Evolutionary conservation across 2,797 vertebrate genomes (phyloP).

Genomic region (Acanthopagrus latus): DNA sequence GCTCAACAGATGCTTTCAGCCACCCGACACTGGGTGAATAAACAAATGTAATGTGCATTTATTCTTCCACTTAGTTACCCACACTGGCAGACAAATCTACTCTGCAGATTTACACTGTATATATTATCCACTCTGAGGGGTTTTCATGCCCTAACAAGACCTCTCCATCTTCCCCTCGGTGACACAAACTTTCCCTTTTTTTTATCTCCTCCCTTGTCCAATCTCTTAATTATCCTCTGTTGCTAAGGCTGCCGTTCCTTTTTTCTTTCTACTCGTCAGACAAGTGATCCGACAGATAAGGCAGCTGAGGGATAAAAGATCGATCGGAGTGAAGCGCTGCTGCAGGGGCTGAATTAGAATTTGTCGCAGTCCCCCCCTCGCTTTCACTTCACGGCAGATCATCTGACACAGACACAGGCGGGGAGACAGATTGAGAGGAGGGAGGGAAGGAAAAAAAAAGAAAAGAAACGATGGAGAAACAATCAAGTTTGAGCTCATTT

Average conservation of each 20-base stretch:
- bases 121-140: slow-evolving; percentile 1
- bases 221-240: slow-evolving; percentile 78
- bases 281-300: slow-evolving; percentile 75
- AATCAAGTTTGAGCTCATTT: slow-evolving; percentile 50
- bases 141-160: slow-evolving; percentile 24
- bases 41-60: background rate
- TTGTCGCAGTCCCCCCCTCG: slow-evolving; percentile 71
- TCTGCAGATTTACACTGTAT: slow-evolving; percentile 1
- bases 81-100: background rate
- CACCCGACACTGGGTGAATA: slow-evolving; percentile 13
- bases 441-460: background rate
- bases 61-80: slow-evolving; percentile 5
- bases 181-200: slow-evolving; percentile 45
- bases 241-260: slow-evolving; percentile 54
- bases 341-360: slow-evolving; percentile 78
- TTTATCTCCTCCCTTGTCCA: slow-evolving; percentile 48
- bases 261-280: slow-evolving; percentile 62
- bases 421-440: background rate
- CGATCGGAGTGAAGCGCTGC: slow-evolving; percentile 65
- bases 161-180: slow-evolving; percentile 24
- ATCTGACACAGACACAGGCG: slow-evolving; percentile 32
- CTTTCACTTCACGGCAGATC: slow-evolving; percentile 50
- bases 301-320: slow-evolving; percentile 70
- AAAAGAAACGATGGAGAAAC: slow-evolving; percentile 37
- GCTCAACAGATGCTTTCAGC: slow-evolving; percentile 11